Evolutionary conservation across 1,140 invertebrate genomes (phyloP).

Genomic region (Rhyzopertha dominica): DNA sequence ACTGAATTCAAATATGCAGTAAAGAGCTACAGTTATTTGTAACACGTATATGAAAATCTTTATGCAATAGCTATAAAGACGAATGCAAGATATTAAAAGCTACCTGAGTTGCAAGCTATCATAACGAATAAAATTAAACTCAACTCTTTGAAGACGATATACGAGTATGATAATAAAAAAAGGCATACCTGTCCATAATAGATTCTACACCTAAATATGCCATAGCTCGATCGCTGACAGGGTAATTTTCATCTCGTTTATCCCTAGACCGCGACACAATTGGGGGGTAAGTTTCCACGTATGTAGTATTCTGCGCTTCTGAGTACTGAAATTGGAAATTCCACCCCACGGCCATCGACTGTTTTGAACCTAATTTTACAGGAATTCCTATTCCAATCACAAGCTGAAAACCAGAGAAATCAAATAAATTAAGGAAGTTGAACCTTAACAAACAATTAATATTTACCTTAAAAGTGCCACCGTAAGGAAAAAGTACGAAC

Average conservation of each 20-base stretch:
- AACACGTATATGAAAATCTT: too few species aligned
- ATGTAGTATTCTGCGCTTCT: slow-evolving; percentile 14
- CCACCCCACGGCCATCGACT: slow-evolving; percentile 28
- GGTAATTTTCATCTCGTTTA: slow-evolving; percentile 11
- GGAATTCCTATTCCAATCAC: slow-evolving; percentile 26
- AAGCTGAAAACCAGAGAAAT: slow-evolving; percentile 26
- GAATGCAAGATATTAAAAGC: too few species aligned
- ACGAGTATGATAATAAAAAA: too few species aligned
- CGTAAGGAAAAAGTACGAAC: slow-evolving; percentile 10
- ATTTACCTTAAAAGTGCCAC: slow-evolving; percentile 14
- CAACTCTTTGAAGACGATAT: too few species aligned
- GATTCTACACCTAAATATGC: slow-evolving; percentile 21
- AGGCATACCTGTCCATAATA: slow-evolving; percentile 22
- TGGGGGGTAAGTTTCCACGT: slow-evolving; percentile 21
- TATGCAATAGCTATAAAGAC: too few species aligned
- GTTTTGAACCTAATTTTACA: slow-evolving; percentile 22
- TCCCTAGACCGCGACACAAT: slow-evolving; percentile 12
- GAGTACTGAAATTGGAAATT: slow-evolving; percentile 30
- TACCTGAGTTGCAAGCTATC: too few species aligned
- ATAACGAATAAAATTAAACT: too few species aligned
- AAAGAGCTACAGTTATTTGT: too few species aligned
- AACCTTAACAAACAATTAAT: too few species aligned
- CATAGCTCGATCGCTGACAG: slow-evolving; percentile 17
- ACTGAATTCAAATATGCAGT: too few species aligned
- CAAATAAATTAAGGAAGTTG: too few species aligned